Conservation (phyloP, 2,888 invertebrate genomes). For the Coecobrya sp. region DNA sequence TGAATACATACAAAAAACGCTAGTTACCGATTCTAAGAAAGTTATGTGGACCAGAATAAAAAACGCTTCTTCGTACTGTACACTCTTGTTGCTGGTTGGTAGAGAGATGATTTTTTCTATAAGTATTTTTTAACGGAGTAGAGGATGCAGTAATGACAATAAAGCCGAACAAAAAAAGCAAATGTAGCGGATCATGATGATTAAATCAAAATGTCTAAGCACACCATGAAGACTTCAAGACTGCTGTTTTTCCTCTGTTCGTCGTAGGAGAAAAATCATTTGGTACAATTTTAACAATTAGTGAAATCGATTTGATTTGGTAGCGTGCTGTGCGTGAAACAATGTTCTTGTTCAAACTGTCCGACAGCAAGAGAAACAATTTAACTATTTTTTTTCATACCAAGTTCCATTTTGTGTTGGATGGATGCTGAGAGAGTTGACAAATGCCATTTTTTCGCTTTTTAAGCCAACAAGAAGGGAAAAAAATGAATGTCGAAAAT, state of each 20-base stretch:
- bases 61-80: neutral
- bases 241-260: neutral
- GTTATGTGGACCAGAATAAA: neutral
- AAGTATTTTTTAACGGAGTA: neutral
- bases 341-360: neutral
- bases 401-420: neutral
- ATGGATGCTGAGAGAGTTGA: slow-evolving; percentile 15
- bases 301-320: slow-evolving; percentile 22
- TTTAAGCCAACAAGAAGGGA: neutral
- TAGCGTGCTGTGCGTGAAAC: slow-evolving; percentile 28
- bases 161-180: neutral
- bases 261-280: neutral
- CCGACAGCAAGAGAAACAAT: neutral
- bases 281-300: slow-evolving; percentile 5
- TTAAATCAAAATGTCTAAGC: slow-evolving; percentile 26
- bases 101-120: neutral
- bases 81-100: too few species aligned
- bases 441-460: slow-evolving; percentile 5
- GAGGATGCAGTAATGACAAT: slow-evolving; percentile 23
- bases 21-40: neutral
- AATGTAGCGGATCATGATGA: slow-evolving; percentile 26
- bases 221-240: neutral
- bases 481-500: too few species aligned
- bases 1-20: neutral
- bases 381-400: neutral